phyloP scores from a whole-genome alignment of 37 sponge, comb jelly and placozoan genomes.

The Ianthella basta region DNA sequence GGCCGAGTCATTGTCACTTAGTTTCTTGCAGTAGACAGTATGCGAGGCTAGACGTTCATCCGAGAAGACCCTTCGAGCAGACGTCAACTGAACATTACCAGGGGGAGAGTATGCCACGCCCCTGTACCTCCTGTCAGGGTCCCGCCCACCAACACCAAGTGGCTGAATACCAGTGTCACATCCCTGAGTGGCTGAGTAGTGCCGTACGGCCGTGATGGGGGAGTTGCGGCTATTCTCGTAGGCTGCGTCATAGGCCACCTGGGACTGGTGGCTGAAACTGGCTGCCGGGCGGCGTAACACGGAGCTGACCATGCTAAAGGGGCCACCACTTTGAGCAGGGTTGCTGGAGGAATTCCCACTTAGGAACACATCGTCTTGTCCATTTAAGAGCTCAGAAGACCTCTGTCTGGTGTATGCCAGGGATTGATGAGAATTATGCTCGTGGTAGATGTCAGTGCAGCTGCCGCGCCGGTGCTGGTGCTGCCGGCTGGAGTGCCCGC shows the following conservation, averaged over 20 bases:
- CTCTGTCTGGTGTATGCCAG: background rate
- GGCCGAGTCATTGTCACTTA: constrained; percentile 30
- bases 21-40: constrained; percentile 3
- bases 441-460: background rate
- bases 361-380: too few relatives aligned
- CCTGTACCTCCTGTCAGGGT: background rate
- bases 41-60: background rate
- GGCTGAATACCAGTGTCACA: background rate
- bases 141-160: background rate
- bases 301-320: background rate
- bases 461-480: background rate
- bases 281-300: background rate
- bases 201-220: background rate
- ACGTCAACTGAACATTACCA: constrained; percentile 22
- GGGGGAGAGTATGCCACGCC: constrained; percentile 13
- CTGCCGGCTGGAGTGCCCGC: background rate
- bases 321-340: background rate
- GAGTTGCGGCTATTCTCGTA: background rate
- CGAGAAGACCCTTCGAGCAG: background rate
- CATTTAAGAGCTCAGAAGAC: background rate
- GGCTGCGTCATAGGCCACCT: background rate
- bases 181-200: background rate
- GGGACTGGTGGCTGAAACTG: constrained; percentile 4
- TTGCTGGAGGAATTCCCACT: background rate
- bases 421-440: background rate